Percentiles rank a stretch among this genome's conserved stretches.
Evolutionary conservation across 2,888 invertebrate species (phyloP).

Genomic region (Noctua comes): DNA sequence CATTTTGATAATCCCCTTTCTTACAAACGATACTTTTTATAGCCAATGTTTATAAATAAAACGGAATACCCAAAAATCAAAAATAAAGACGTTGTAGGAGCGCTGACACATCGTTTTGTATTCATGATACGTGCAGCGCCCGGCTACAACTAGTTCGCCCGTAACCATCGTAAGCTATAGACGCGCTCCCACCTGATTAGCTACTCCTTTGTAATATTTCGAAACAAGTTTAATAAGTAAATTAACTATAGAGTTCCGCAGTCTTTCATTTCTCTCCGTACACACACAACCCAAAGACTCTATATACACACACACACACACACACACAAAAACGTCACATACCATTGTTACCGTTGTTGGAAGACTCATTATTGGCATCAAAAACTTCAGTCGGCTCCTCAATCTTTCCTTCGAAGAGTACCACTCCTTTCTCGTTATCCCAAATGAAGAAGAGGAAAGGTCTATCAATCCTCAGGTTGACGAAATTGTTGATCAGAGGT

Average conservation of each 20-base stretch:
- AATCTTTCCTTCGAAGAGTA: slow-evolving; percentile 92
- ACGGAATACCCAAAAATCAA: background rate
- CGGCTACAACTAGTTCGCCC: too few relatives aligned
- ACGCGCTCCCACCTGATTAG: too few relatives aligned
- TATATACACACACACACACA: too few relatives aligned
- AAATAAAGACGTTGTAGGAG: background rate
- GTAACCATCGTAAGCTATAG: too few relatives aligned
- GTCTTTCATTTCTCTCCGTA: too few relatives aligned
- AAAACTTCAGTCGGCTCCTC: slow-evolving; percentile 83
- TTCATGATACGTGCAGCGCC: too few relatives aligned
- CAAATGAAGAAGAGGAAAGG: slow-evolving; percentile 93
- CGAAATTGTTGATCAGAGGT: slow-evolving; percentile 90
- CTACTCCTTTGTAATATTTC: too few relatives aligned
- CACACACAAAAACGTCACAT: too few relatives aligned
- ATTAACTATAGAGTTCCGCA: too few relatives aligned
- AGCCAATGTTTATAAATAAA: background rate
- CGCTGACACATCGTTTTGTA: too few relatives aligned
- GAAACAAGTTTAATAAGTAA: too few relatives aligned
- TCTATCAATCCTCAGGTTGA: slow-evolving; percentile 89
- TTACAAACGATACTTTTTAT: background rate
- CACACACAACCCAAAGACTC: too few relatives aligned
- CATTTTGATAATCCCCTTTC: background rate
- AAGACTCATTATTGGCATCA: slow-evolving; percentile 44
- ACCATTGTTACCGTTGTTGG: slow-evolving; percentile 21
- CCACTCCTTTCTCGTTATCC: slow-evolving; percentile 87